phyloP scores from a whole-genome alignment of 2,888 invertebrate species.

The Catocala fraxini region DNA sequence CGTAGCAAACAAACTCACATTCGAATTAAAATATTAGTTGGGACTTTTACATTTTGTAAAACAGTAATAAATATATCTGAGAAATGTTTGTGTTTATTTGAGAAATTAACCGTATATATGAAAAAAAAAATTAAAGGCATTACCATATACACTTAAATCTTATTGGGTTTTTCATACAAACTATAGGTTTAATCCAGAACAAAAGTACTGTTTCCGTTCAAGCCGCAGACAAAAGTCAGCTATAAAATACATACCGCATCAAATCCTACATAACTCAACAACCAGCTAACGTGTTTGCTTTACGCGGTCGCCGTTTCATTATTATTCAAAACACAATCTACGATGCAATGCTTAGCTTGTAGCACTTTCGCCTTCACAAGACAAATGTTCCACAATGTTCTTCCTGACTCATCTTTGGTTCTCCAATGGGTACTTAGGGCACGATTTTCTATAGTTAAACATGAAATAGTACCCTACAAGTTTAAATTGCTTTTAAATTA shows the following conservation, averaged over 20 bases:
- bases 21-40: too few species aligned
- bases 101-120: too few species aligned
- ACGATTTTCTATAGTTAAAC: slow-evolving; percentile 29
- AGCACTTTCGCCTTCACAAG: slow-evolving; percentile 30
- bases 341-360: slow-evolving; percentile 48
- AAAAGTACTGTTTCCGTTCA: too few species aligned
- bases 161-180: too few species aligned
- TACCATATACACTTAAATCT: too few species aligned
- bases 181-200: too few species aligned
- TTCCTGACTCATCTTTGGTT: slow-evolving; percentile 5
- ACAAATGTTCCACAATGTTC: slow-evolving; percentile 18
- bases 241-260: slow-evolving; percentile 13
- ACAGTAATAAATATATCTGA: too few species aligned
- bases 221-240: too few species aligned
- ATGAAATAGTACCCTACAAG: slow-evolving; percentile 30
- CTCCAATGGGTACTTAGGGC: slow-evolving; percentile 12
- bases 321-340: slow-evolving; percentile 59
- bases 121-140: too few species aligned
- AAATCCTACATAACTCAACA: background rate
- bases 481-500: slow-evolving; percentile 43
- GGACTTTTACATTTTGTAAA: too few species aligned
- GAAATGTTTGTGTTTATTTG: too few species aligned
- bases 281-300: slow-evolving; percentile 49
- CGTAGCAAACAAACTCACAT: too few species aligned
- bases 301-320: slow-evolving; percentile 50